phyloP scores from a whole-genome alignment of 2,888 invertebrate species.

The Conistra vaccinii region DNA sequence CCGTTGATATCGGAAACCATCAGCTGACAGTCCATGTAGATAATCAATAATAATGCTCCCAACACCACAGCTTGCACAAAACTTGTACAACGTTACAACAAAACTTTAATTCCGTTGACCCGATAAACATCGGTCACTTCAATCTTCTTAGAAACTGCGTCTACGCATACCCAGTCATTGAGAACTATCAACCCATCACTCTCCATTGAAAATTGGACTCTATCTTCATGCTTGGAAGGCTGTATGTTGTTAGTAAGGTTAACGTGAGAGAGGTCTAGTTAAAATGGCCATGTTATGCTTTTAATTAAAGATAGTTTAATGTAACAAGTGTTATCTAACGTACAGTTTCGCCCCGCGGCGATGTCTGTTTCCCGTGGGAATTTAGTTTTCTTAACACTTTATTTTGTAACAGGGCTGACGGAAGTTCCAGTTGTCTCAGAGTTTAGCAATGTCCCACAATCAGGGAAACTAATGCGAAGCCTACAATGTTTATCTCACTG shows the following conservation, averaged over 20 bases:
- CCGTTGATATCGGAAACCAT: neutral
- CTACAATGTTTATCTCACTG: too few relatives aligned
- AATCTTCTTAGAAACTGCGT: conserved; percentile 55
- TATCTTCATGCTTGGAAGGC: rapidly evolving
- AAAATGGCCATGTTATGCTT: conserved; percentile 15
- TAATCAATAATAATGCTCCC: neutral
- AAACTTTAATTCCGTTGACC: conserved; percentile 64
- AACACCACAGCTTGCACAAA: conserved; percentile 28
- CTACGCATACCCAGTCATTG: conserved; percentile 49
- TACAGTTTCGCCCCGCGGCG: conserved; percentile 52
- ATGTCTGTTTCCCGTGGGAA: conserved; percentile 61
- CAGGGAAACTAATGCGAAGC: too few relatives aligned
- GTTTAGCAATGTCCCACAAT: neutral
- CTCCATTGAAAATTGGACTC: neutral
- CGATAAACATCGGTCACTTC: conserved; percentile 63
- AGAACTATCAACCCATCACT: conserved; percentile 17
- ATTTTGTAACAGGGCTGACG: conserved; percentile 20
- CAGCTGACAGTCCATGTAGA: neutral
- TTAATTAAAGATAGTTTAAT: conserved; percentile 64
- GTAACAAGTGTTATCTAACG: conserved; percentile 62
- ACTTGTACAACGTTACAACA: conserved; percentile 40
- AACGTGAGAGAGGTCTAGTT: conserved; percentile 49
- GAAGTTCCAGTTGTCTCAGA: neutral
- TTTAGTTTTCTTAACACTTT: conserved; percentile 31
- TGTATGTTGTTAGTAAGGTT: neutral